Evolutionary conservation across 2,888 invertebrate genomes (phyloP).

Genomic region (Branchellion lobata): DNA sequence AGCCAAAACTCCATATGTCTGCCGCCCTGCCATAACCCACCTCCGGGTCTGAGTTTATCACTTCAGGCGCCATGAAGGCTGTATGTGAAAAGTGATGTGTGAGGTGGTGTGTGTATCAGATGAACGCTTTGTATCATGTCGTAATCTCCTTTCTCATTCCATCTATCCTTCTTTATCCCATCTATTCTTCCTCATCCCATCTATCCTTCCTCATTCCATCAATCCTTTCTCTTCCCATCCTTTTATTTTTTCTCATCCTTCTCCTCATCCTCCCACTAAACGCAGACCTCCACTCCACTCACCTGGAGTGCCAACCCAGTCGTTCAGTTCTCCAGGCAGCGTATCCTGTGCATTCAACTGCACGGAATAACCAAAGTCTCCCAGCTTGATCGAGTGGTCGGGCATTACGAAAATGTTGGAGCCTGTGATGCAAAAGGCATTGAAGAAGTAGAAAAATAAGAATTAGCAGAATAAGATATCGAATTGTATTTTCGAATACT

Average conservation of each 20-base stretch:
- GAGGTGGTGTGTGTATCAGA: too few relatives aligned
- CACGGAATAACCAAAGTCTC: conserved; percentile 91
- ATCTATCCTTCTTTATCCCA: too few relatives aligned
- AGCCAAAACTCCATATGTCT: conserved; percentile 93
- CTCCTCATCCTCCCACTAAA: not conserved
- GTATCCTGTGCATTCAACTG: conserved; percentile 76
- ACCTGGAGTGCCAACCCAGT: conserved; percentile 76
- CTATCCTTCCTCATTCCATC: not conserved
- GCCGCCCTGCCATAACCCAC: conserved; percentile 87
- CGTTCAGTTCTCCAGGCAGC: conserved; percentile 60
- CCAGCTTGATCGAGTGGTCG: conserved; percentile 77
- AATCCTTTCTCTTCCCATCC: not conserved
- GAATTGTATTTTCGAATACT: too few relatives aligned
- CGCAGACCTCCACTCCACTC: conserved; percentile 49
- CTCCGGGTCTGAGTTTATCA: conserved; percentile 65
- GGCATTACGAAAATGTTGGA: conserved; percentile 91
- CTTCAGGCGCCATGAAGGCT: conserved; percentile 97
- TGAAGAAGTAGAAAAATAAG: too few relatives aligned
- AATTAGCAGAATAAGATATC: too few relatives aligned
- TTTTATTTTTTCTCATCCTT: not conserved
- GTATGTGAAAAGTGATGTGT: conserved; percentile 54
- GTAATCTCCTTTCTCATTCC: too few relatives aligned
- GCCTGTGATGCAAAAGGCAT: conserved; percentile 61
- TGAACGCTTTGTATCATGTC: too few relatives aligned
- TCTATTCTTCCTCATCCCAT: too few relatives aligned